Evolutionary conservation across 1,140 invertebrate species (phyloP).

Genomic region (Papilio aristodemus): DNA sequence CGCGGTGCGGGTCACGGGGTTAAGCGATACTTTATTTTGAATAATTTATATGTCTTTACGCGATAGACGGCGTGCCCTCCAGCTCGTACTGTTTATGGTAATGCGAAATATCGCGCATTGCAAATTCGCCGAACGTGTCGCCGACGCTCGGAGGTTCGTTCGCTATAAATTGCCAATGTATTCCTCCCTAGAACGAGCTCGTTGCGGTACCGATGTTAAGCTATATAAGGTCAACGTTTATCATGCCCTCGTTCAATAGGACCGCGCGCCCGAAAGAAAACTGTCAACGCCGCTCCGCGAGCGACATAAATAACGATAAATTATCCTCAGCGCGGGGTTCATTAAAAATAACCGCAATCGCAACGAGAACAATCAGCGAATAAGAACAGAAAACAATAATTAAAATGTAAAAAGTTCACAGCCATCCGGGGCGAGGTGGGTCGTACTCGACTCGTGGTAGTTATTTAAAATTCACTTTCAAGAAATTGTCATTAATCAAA

Average conservation of each 20-base stretch:
- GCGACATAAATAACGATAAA: slow-evolving; percentile 30
- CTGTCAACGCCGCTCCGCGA: slow-evolving; percentile 19
- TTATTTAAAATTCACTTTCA: slow-evolving; percentile 74
- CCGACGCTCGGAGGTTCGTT: slow-evolving; percentile 57
- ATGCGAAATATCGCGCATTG: slow-evolving; percentile 78
- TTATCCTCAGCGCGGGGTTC: slow-evolving; percentile 29
- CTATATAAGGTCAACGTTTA: slow-evolving; percentile 30
- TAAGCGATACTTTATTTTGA: slow-evolving; percentile 81
- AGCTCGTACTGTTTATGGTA: slow-evolving; percentile 78
- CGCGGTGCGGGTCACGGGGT: slow-evolving; percentile 67
- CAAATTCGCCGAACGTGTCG: slow-evolving; percentile 78
- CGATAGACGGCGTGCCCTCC: slow-evolving; percentile 78
- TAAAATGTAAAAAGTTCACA: slow-evolving; percentile 63
- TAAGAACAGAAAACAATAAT: slow-evolving; percentile 56
- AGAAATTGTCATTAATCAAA: slow-evolving; percentile 79
- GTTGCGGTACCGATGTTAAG: slow-evolving; percentile 53
- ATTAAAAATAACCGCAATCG: slow-evolving; percentile 47
- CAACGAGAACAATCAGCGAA: slow-evolving; percentile 65
- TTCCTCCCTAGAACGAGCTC: slow-evolving; percentile 52
- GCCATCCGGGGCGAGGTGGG: slow-evolving; percentile 56
- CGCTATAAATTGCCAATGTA: slow-evolving; percentile 67
- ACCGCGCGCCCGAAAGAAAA: slow-evolving; percentile 23
- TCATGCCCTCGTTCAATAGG: slow-evolving; percentile 29
- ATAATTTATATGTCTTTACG: slow-evolving; percentile 79
- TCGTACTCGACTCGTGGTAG: slow-evolving; percentile 46